A percentile compares a stretch with the other conserved stretches of the same genome.
Conservation (phyloP, 2,888 invertebrate genomes). For the Eucera pruinosa region DNA sequence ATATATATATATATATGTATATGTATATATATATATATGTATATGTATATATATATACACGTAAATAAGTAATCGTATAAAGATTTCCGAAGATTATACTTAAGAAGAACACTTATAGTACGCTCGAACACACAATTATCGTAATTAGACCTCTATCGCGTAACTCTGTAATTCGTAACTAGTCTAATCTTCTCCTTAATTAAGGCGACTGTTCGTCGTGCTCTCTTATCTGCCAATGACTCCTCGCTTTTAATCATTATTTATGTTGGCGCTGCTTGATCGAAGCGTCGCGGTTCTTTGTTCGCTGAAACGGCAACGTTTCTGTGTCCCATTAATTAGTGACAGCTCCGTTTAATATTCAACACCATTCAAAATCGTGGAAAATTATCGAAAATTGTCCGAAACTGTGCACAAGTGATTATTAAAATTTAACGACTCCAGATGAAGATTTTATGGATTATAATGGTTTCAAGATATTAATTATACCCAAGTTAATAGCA, state of each 20-base stretch:
- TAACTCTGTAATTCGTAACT: constrained; percentile 47
- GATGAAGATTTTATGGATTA: no score
- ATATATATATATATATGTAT: not conserved
- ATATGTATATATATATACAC: constrained; percentile 10
- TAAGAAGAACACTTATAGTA: constrained; percentile 17
- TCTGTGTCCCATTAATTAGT: not conserved
- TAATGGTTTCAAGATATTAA: no score
- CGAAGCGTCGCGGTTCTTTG: constrained; percentile 9
- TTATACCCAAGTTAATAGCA: no score
- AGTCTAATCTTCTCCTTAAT: constrained; percentile 55
- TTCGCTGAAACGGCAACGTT: constrained; percentile 30
- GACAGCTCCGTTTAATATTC: not conserved
- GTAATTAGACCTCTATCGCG: constrained; percentile 35
- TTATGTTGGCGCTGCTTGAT: constrained; percentile 2
- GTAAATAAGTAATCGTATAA: constrained; percentile 6
- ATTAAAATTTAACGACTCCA: no score
- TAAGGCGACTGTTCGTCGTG: constrained; percentile 35
- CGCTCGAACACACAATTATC: constrained; percentile 21
- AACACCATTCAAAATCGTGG: no score
- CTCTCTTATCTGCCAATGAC: constrained; percentile 36
- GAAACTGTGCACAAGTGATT: no score
- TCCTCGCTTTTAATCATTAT: constrained; percentile 23
- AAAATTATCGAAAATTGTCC: no score
- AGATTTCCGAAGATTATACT: constrained; percentile 35
- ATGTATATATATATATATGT: constrained; percentile 4